These are phyloP conservation scores for Stramonita haemastoma DNA, from an alignment of 2,888 invertebrate species.

Conservation along the genomic window DNA sequence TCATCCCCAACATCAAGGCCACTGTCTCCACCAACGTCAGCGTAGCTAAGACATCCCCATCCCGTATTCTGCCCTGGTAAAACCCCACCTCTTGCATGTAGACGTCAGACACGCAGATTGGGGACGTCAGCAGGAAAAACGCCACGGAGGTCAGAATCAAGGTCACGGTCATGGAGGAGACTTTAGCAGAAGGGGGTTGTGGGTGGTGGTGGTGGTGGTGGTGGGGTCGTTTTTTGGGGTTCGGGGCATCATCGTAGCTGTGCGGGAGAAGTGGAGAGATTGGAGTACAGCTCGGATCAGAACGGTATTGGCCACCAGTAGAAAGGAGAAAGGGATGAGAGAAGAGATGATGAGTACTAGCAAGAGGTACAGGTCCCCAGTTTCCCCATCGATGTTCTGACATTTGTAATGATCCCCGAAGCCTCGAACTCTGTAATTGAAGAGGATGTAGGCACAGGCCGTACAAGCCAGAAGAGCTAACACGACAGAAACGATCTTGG, in stretches of 20 bases:
- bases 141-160: neutral
- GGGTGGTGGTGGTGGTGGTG: too few species aligned
- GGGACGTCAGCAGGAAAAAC: neutral
- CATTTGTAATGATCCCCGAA: neutral
- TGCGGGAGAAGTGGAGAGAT: too few species aligned
- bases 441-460: neutral
- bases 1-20: neutral
- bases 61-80: neutral
- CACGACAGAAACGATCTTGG: neutral
- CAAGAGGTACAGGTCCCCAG: neutral
- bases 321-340: neutral
- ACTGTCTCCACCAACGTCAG: neutral
- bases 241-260: too few species aligned
- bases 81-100: neutral
- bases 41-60: neutral
- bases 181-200: neutral
- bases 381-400: neutral
- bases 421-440: neutral
- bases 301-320: neutral
- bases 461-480: neutral
- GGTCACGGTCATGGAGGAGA: neutral
- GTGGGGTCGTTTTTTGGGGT: too few species aligned
- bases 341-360: neutral
- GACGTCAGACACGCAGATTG: neutral
- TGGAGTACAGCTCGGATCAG: neutral